phyloP scores from a whole-genome alignment of 2,888 invertebrate genomes.

The Callimorpha dominula region DNA sequence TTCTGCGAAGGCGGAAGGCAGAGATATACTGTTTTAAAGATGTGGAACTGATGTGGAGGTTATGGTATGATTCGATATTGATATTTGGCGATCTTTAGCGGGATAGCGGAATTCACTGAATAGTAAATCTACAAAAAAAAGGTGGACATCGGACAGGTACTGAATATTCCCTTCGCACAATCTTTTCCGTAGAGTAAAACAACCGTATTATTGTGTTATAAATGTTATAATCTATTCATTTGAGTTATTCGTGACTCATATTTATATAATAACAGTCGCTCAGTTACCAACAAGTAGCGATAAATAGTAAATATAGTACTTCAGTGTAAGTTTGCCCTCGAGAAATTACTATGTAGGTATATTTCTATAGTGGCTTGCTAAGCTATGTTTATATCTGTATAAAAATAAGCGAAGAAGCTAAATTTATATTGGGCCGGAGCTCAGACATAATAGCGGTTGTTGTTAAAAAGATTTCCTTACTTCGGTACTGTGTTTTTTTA shows the following conservation, averaged over 20 bases:
- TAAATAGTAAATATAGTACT: background rate
- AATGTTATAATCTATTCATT: no score
- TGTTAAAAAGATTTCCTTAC: background rate
- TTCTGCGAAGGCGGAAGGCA: no score
- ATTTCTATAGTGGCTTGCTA: background rate
- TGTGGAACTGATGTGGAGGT: no score
- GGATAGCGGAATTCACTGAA: no score
- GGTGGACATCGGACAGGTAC: no score
- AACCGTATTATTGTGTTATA: no score
- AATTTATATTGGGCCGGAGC: background rate
- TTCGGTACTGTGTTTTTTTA: background rate
- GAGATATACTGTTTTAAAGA: no score
- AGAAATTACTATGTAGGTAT: background rate
- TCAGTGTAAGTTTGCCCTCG: background rate
- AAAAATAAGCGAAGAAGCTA: background rate
- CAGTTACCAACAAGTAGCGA: background rate
- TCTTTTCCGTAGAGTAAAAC: no score
- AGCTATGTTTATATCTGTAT: background rate
- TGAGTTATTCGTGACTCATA: background rate
- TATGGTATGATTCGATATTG: no score
- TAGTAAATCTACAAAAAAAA: no score
- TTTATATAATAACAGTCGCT: background rate
- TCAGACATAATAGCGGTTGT: background rate
- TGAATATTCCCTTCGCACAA: no score
- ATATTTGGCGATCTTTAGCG: no score